Evolutionary conservation across 1,140 invertebrate genomes (phyloP).

Genomic region (Caerostris extrusa): DNA sequence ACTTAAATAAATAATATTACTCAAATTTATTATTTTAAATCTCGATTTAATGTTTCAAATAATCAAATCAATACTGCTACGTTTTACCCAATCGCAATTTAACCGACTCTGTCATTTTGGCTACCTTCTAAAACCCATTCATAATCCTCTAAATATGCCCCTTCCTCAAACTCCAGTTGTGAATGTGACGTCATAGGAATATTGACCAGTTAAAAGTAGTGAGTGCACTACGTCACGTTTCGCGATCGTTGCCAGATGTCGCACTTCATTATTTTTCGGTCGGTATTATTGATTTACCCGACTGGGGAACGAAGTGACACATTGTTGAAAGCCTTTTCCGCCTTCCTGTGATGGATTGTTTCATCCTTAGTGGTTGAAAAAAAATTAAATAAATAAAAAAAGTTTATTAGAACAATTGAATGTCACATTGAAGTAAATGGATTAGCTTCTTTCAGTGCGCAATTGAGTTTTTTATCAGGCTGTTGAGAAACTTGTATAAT

Average conservation of each 20-base stretch:
- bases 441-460: background rate
- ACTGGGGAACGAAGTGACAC: background rate
- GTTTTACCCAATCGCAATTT: too few relatives aligned
- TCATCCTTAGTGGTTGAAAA: background rate
- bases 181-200: slow-evolving; percentile 32
- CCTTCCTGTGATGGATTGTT: slow-evolving; percentile 49
- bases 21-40: too few relatives aligned
- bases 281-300: slow-evolving; percentile 48
- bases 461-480: background rate
- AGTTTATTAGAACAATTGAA: background rate
- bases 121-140: background rate
- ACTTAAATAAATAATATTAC: too few relatives aligned
- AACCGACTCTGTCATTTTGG: too few relatives aligned
- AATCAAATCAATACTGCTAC: too few relatives aligned
- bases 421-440: background rate
- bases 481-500: too few relatives aligned
- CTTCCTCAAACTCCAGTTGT: background rate
- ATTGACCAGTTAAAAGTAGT: slow-evolving; percentile 32
- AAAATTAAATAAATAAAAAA: background rate
- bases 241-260: slow-evolving; percentile 68
- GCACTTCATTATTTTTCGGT: slow-evolving; percentile 42
- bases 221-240: slow-evolving; percentile 15
- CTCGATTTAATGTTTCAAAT: too few relatives aligned
- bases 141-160: slow-evolving; percentile 29
- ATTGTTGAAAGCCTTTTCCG: slow-evolving; percentile 57